Percentiles rank a stretch among this genome's conserved stretches.
Evolutionary conservation across 2,113 vertebrate species (phyloP).

Genomic region (Xyrauchen texanus): DNA sequence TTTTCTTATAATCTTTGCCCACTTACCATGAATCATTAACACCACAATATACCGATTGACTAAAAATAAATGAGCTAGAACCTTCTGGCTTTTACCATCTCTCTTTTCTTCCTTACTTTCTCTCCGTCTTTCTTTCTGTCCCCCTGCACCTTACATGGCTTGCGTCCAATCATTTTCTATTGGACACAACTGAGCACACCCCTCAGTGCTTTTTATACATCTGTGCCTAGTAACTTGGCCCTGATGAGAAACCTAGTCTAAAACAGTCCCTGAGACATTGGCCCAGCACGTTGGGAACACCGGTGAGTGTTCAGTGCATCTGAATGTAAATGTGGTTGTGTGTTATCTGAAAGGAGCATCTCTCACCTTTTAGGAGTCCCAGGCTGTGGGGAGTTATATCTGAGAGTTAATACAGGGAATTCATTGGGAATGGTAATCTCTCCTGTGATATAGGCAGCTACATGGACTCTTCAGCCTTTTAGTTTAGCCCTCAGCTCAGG

Average conservation of each 20-base stretch:
- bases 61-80: conserved; percentile 54
- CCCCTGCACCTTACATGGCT: conserved; percentile 16
- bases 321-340: background rate
- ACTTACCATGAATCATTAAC: conserved; percentile 56
- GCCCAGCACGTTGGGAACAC: background rate
- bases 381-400: conserved; percentile 36
- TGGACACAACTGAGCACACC: conserved; percentile 29
- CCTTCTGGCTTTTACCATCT: background rate
- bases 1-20: conserved; percentile 9
- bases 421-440: conserved; percentile 58
- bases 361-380: conserved; percentile 24
- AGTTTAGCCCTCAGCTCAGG: background rate
- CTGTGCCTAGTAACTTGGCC: conserved; percentile 27
- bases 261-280: conserved; percentile 32
- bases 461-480: background rate
- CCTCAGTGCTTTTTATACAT: conserved; percentile 40
- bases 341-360: conserved; percentile 26
- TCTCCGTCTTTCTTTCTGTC: conserved; percentile 8
- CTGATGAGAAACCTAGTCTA: conserved; percentile 36
- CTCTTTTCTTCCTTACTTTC: background rate
- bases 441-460: conserved; percentile 39
- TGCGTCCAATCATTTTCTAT: conserved; percentile 32
- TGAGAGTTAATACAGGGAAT: conserved; percentile 51
- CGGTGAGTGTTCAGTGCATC: conserved; percentile 1
- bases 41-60: conserved; percentile 45